Base-by-base conservation (phyloP, 2,797 vertebrate species). In the Hephaestus fuliginosus region DNA sequence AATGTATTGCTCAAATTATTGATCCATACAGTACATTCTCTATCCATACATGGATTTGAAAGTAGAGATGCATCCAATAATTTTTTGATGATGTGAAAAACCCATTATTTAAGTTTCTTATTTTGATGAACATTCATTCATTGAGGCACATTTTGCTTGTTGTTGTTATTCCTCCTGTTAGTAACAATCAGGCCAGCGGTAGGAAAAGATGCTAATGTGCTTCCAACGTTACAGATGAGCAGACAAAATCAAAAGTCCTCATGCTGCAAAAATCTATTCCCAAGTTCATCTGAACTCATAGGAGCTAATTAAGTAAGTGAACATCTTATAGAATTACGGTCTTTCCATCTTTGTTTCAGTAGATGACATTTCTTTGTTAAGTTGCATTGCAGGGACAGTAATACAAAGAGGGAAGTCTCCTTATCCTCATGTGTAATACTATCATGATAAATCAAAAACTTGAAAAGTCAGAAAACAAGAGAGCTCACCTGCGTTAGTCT, bases 401-500 rank as follows among this genome's bases (percentile, higher is more conserved):
- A 39, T 25, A 30, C 14, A 55, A 18, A 56, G 12, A 33, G 12
- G 13, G 0, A 46, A 46, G 3, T 2, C 28, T 36, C 10, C 36
- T 39, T 6, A 39, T 39, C 33, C 9, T 44, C 20, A 15, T 43
- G 14, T 61, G 11, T 7, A 39, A 68, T 33, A 22, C 1, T 28
- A 1, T 14, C 3, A 41, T 8, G 0, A 1, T 28, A 20, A 67
- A 49, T 36, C 7, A 49, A 51, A 65, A 65, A 28, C 5, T 51
- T 39, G 0, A 0, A 0, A 9, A 11, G 25, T 25, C 6, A n/a
- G 43, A 57, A 70, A 70, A 63, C 12, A 46, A 33, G 56, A 82
- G 53, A 4, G 0, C 84, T 80, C 64, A 89, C 89, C 81, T 72
- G 36, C 0, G 0, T 70, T 49, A 3, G 39, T 60, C 11, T 12